Conservation (phyloP, 64 coral and sea anemone species). For the Montipora sp. region DNA sequence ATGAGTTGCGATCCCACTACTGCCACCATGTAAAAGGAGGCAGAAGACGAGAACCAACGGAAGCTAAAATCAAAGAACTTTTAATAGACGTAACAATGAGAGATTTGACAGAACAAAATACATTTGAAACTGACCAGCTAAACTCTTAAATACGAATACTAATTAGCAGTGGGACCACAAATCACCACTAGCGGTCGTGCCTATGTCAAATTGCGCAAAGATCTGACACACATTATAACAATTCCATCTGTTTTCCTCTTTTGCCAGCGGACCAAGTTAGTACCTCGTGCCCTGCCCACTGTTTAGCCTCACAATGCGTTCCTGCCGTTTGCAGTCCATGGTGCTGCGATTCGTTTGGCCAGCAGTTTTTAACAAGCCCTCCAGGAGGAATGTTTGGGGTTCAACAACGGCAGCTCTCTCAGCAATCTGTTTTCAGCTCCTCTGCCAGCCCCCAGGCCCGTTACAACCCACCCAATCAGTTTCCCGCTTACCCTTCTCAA, state of each 20-base stretch:
- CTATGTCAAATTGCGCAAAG: too few species aligned
- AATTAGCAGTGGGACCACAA: too few species aligned
- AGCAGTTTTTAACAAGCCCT: constrained; percentile 27
- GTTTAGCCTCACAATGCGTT: constrained; percentile 58
- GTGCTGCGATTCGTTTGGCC: constrained; percentile 71
- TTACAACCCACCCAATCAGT: not conserved
- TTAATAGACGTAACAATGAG: too few species aligned
- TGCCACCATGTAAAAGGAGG: too few species aligned
- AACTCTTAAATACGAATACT: too few species aligned
- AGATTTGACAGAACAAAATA: too few species aligned
- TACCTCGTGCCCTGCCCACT: constrained; percentile 71
- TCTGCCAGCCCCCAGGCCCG: not conserved
- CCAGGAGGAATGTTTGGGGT: not conserved
- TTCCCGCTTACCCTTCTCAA: constrained; percentile 4
- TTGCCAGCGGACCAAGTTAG: constrained; percentile 5
- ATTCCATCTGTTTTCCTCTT: not conserved
- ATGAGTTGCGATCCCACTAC: too few species aligned
- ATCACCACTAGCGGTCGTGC: too few species aligned
- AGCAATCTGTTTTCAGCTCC: not conserved
- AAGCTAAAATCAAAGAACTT: too few species aligned
- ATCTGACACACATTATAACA: too few species aligned
- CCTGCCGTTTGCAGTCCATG: constrained; percentile 63
- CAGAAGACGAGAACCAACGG: too few species aligned
- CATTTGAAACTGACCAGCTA: too few species aligned
- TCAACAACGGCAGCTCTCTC: constrained; percentile 5